Base-by-base conservation (phyloP, 2,888 invertebrate species). In the Agonopterix alstromeriana region DNA sequence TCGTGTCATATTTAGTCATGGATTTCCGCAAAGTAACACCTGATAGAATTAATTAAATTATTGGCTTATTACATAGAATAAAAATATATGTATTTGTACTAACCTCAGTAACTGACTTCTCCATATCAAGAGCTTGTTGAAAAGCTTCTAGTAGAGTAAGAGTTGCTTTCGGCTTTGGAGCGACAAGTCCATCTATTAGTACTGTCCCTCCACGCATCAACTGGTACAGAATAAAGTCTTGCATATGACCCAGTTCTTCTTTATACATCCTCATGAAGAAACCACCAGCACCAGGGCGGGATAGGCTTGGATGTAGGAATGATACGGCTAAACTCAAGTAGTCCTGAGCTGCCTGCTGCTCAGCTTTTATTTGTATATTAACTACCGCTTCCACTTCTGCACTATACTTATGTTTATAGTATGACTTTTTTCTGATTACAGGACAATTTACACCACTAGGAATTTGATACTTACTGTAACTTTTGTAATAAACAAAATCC, bases 231-330 rank as follows among this genome's bases (percentile, higher is more conserved):
- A 75, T 63, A 12, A 75, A 63, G 43, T 60, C 54, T 47, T 67
- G 61, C 68, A 69, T 70, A 46, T 77, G 76, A 11, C 54, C 52
- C 8, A 74, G 48, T 57, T 76, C 75, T 50, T 76, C 74, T 10
- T 68, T 54, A 54, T 67, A 73, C 74, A 76, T 73, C 54, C 58
- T 68, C 70, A 76, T 72, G 48, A 73, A 76, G 49, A 64, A 73
- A 0, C 67, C 68, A 9, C 72, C 73, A 10, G 63, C 61, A 1
- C 76, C 77, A 27, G 56, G 51, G 42, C 56, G 55, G n/a, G 67
- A 63, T 12, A 60, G 49, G 46, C 54, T 55, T 2, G 73, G 63
- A 41, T 75, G 70, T 4, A 72, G 50, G 47, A 75, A 76, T 36
- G 49, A 47, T 8, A 67, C 62, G 36, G 73, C 76, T 50, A 76